These are phyloP conservation scores for Priapulus caudatus DNA, from an alignment of 2,888 invertebrate genomes.

Conservation along the genomic window DNA sequence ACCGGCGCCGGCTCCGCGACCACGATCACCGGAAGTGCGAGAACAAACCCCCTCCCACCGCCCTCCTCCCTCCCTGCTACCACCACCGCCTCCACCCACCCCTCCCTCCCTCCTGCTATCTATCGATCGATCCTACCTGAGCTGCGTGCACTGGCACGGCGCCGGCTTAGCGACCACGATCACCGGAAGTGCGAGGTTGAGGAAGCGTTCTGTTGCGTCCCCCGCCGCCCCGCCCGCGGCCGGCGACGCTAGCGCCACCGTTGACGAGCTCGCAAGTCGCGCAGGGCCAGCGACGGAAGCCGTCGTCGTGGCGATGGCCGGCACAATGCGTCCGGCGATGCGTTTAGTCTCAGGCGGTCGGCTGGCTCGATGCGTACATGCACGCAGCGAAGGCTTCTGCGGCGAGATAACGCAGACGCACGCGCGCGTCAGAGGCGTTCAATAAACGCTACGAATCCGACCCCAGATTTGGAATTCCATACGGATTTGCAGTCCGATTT, in stretches of 20 bases:
- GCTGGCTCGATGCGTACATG: slow-evolving; percentile 36
- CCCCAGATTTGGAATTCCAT: no score
- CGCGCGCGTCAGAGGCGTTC: no score
- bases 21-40: slow-evolving; percentile 24
- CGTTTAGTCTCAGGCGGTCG: slow-evolving; percentile 31
- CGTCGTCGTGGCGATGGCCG: slow-evolving; percentile 42
- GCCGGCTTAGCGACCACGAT: slow-evolving; percentile 37
- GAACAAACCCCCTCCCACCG: no score
- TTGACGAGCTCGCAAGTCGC: slow-evolving; percentile 15
- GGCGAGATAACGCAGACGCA: no score
- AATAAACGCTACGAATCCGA: no score
- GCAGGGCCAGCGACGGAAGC: slow-evolving; percentile 40
- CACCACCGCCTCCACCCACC: no score
- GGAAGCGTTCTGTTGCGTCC: slow-evolving; percentile 19
- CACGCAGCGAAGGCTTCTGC: slow-evolving; percentile 36
- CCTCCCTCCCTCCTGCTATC: no score
- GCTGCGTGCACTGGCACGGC: slow-evolving; percentile 25
- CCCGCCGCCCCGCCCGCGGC: neutral
- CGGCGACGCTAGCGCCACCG: neutral
- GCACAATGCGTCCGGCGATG: slow-evolving; percentile 40
- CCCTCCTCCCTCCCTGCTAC: no score
- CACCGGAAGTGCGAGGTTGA: slow-evolving; percentile 13
- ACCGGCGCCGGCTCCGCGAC: slow-evolving; percentile 36
- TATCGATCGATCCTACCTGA: slow-evolving; percentile 31
- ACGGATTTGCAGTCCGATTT: no score